Conservation (phyloP, 1,140 invertebrate genomes). For the Samia ricini region DNA sequence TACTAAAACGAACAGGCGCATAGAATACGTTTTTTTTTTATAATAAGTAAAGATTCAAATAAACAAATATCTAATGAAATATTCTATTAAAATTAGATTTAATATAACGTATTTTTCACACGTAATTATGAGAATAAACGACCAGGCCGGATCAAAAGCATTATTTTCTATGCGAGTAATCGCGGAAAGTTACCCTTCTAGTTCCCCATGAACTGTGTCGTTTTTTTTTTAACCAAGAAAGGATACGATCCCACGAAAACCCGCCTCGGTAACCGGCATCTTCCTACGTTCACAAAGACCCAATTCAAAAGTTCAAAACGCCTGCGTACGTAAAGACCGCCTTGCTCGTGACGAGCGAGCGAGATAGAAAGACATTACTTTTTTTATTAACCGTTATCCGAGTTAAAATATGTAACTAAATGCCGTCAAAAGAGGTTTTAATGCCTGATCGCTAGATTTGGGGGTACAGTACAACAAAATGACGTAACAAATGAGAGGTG, state of each 20-base stretch:
- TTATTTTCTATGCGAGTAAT: too few relatives aligned
- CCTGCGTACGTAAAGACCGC: not conserved
- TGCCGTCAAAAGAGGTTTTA: constrained; percentile 9
- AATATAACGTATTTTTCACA: too few relatives aligned
- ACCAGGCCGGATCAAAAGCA: too few relatives aligned
- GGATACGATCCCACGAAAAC: not conserved
- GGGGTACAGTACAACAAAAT: not conserved
- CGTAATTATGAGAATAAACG: too few relatives aligned
- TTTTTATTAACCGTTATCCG: not conserved
- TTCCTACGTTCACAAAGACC: not conserved
- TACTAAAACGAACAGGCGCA: too few relatives aligned
- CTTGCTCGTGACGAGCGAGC: constrained; percentile 17
- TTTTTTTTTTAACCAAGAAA: not conserved
- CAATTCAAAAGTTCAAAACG: not conserved
- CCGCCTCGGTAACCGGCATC: not conserved
- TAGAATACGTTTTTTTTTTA: too few relatives aligned
- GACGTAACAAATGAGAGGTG: not conserved
- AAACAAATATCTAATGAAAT: too few relatives aligned
- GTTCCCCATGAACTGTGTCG: not conserved
- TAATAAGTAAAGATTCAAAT: too few relatives aligned
- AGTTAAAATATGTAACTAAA: constrained; percentile 10
- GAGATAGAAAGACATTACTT: constrained; percentile 16
- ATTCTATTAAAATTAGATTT: too few relatives aligned
- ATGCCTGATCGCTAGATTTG: constrained; percentile 4
- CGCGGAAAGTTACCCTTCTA: constrained; percentile 14